Conservation (phyloP, 2,888 invertebrate species). For the Biston stratarius region DNA sequence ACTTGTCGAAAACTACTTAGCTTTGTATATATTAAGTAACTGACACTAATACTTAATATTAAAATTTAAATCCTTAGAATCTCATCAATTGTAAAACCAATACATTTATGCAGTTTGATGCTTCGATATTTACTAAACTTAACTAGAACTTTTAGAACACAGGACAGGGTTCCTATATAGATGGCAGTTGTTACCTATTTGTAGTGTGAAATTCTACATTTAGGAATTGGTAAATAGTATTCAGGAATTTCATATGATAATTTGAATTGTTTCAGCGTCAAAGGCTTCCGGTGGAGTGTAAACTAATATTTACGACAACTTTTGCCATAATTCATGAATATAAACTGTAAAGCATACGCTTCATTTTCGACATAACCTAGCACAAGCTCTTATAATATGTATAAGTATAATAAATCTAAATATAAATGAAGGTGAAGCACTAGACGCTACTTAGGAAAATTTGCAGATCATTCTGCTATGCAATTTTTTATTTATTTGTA, state of each 20-base stretch:
- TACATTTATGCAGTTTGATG: constrained; percentile 27
- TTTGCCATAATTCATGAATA: constrained; percentile 46
- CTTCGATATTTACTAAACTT: constrained; percentile 36
- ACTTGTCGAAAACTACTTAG: constrained; percentile 6
- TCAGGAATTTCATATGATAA: constrained; percentile 42
- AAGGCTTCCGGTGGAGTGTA: constrained; percentile 70
- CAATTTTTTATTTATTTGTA: constrained; percentile 62
- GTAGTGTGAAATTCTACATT: not conserved
- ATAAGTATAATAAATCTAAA: constrained; percentile 6
- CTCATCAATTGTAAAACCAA: constrained; percentile 39
- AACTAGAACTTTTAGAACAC: constrained; percentile 9
- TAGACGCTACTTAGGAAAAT: constrained; percentile 32
- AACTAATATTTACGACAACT: constrained; percentile 61
- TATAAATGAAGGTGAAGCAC: constrained; percentile 28
- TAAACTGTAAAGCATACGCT: constrained; percentile 20
- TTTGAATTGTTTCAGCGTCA: constrained; percentile 83
- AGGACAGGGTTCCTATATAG: not conserved
- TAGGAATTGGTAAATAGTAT: constrained; percentile 21
- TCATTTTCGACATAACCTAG: constrained; percentile 18
- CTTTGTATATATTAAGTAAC: constrained; percentile 43
- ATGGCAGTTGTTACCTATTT: not conserved
- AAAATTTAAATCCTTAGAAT: constrained; percentile 23
- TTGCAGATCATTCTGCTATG: constrained; percentile 48
- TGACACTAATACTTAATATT: constrained; percentile 31
- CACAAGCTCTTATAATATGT: constrained; percentile 15